Base-by-base conservation (phyloP, 2,113 vertebrate species). In the Brachionichthys hirsutus region DNA sequence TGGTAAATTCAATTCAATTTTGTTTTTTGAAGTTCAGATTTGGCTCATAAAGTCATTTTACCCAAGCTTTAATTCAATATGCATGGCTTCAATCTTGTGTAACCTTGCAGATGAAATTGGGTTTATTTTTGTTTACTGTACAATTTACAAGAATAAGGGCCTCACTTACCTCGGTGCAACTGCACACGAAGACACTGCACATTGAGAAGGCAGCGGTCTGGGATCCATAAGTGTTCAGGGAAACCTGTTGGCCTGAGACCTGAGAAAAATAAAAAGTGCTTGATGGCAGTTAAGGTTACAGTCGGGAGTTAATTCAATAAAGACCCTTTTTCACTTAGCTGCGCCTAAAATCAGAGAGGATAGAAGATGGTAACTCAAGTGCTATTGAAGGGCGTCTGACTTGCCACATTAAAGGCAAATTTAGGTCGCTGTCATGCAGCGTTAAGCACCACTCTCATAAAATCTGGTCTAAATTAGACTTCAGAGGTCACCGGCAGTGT, bases 291-390 rank as follows among this genome's bases (percentile, higher is more conserved):
- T 73, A 80, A 63, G 54, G 68, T 81, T 74, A 70, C 64, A 69
- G 80, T 72, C 54, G 72, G 65, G 45, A 69, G 75, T 67, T 84
- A 85, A 88, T 85, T 86, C 67, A 83, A 86, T 88, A 87, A 85
- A 80, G 80, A 67, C 87, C 56, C 52, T 59, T 70, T 84, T 86
- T 67, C 73, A 70, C 30, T 35, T 19, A 38, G 20, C 30, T 20
- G 49, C 55, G 61, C 42, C 42, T 59, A 66, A 78, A 87, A 62
- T 74, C 52, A 62, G 69, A 75, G 60, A 49, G 34, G 60, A 73
- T 62, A 48, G 64, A 62, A 81, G 70, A 81, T 53, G 67, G 77
- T 61, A 75, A 85, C 72, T 20, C 60, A 74, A 74, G 73, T 17
- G 46, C 67, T 50, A 34, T 63, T 56, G 72, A 68, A 76, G 56